phyloP scores from a whole-genome alignment of 2,797 vertebrate species.

The Brotula barbata region DNA sequence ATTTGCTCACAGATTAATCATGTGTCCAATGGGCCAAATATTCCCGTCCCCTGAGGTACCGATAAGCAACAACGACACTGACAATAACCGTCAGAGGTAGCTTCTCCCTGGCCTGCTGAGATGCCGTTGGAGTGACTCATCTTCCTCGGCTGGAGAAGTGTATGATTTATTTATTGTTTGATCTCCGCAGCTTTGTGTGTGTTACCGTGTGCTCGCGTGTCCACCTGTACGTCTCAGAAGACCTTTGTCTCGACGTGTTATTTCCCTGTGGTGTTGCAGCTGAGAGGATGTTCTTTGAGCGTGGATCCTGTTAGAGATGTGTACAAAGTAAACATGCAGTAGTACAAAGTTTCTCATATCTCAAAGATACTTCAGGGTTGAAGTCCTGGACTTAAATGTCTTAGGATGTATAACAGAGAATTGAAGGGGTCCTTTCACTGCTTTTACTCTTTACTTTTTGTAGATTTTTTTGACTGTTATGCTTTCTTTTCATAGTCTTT shows the following conservation, averaged over 20 bases:
- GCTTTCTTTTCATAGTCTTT: too few species aligned
- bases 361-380: too few species aligned
- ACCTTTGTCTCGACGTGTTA: slow-evolving; percentile 20
- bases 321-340: too few species aligned
- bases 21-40: slow-evolving; percentile 47
- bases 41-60: slow-evolving; percentile 47
- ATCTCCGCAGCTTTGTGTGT: background rate
- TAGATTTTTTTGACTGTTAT: too few species aligned
- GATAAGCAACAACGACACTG: slow-evolving; percentile 38
- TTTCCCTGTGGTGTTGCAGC: slow-evolving; percentile 27
- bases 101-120: too few species aligned
- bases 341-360: background rate
- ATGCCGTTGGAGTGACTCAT: too few species aligned
- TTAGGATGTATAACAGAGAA: too few species aligned
- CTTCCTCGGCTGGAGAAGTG: too few species aligned
- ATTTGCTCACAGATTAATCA: slow-evolving; percentile 62
- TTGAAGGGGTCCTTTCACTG: too few species aligned
- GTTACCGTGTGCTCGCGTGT: background rate
- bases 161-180: too few species aligned
- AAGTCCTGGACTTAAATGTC: too few species aligned
- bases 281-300: slow-evolving; percentile 9
- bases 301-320: background rate
- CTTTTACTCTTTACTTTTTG: too few species aligned
- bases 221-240: background rate
- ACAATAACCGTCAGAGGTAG: slow-evolving; percentile 23